A percentile compares a stretch with the other conserved stretches of the same genome.
These are phyloP conservation scores for Chydorus sphaericus DNA, from an alignment of 2,888 invertebrate species.

Conservation along the genomic window DNA sequence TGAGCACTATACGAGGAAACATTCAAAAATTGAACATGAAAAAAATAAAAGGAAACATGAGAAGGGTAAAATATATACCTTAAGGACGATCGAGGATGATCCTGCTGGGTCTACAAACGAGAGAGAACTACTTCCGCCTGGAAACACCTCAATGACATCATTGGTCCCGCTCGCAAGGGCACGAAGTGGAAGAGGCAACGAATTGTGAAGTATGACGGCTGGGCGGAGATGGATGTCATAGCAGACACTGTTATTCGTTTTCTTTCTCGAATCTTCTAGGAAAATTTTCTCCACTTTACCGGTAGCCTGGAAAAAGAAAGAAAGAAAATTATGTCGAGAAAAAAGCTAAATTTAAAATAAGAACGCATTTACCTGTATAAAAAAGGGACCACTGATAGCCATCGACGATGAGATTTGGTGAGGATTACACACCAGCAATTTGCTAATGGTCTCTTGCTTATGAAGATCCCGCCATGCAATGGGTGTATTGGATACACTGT, in stretches of 20 bases:
- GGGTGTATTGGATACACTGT: conserved; percentile 55
- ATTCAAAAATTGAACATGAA: no score
- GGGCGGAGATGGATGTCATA: conserved; percentile 78
- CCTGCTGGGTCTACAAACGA: conserved; percentile 66
- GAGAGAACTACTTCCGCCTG: conserved; percentile 61
- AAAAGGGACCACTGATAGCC: conserved; percentile 23
- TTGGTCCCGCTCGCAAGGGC: conserved; percentile 53
- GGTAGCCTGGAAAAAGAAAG: conserved; percentile 40
- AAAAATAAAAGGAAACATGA: conserved; percentile 3
- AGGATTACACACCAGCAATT: conserved; percentile 40
- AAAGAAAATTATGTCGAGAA: background rate
- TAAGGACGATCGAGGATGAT: conserved; percentile 51
- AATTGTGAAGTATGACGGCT: conserved; percentile 75
- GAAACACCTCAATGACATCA: conserved; percentile 45
- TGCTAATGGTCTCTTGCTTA: conserved; percentile 45
- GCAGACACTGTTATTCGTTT: conserved; percentile 64
- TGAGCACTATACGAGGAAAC: no score
- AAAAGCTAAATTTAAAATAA: no score
- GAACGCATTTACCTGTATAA: conserved; percentile 11
- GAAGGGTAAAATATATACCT: conserved; percentile 40
- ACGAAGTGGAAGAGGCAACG: conserved; percentile 67
- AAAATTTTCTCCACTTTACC: conserved; percentile 74
- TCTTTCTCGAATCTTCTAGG: conserved; percentile 61
- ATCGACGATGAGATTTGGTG: background rate
- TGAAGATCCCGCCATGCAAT: conserved; percentile 66